Evolutionary conservation across 2,797 vertebrate species (phyloP).

Genomic region (Platalea minor): DNA sequence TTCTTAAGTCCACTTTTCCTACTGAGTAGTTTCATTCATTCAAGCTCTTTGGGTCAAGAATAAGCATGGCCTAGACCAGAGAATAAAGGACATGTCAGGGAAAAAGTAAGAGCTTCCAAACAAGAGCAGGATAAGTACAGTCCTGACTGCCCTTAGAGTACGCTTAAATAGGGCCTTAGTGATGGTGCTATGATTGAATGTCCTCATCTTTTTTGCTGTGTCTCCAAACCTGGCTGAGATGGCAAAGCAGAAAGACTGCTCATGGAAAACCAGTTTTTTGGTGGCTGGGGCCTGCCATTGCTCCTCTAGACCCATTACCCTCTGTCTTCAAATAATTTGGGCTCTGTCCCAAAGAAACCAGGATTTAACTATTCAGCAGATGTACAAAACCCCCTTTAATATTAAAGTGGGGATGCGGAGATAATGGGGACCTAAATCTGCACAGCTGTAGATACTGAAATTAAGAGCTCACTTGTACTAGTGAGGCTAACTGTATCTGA

Average conservation of each 20-base stretch:
- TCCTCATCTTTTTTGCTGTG: neutral
- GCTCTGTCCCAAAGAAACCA: neutral
- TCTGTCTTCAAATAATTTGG: neutral
- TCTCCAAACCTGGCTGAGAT: neutral
- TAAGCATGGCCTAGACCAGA: neutral
- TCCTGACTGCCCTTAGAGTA: neutral
- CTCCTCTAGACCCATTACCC: neutral
- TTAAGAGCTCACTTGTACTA: neutral
- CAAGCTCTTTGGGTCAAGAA: neutral
- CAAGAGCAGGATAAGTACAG: neutral
- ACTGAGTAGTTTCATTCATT: neutral
- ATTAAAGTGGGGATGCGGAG: accelerated
- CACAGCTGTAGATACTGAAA: neutral
- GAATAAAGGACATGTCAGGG: neutral
- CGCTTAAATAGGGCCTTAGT: neutral
- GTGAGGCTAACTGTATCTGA: neutral
- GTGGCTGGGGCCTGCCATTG: neutral
- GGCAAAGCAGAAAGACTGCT: neutral
- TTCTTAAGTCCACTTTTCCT: neutral
- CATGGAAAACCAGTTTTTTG: neutral
- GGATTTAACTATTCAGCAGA: neutral
- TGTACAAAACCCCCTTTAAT: neutral
- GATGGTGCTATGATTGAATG: neutral
- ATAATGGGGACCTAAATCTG: neutral
- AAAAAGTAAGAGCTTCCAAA: neutral